These are phyloP conservation scores for Patella vulgata DNA, from an alignment of 1,140 invertebrate genomes.

Conservation along the genomic window DNA sequence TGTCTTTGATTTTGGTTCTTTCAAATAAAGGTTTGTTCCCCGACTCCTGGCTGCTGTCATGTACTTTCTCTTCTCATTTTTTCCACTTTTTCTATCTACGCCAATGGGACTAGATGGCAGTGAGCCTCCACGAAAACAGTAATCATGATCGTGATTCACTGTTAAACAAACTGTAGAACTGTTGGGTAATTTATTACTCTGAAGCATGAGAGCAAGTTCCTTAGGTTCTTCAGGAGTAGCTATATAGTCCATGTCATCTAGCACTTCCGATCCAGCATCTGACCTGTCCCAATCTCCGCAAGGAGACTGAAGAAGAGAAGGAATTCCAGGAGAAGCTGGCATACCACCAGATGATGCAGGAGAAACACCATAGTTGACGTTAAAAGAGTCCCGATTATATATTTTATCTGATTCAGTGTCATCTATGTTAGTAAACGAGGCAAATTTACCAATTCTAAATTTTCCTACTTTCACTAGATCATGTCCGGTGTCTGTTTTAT, in stretches of 20 bases:
- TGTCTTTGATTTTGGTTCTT: constrained; percentile 22
- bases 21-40: background rate
- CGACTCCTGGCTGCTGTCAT: background rate
- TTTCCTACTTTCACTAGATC: constrained; percentile 52
- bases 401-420: constrained; percentile 16
- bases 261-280: constrained; percentile 35
- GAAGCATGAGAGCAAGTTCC: background rate
- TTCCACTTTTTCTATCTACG: constrained; percentile 2
- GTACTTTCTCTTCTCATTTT: constrained; percentile 20
- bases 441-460: constrained; percentile 58
- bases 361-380: constrained; percentile 5
- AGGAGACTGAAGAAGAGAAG: constrained; percentile 32
- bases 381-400: constrained; percentile 18
- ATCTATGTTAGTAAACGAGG: constrained; percentile 43
- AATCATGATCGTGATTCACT: constrained; percentile 59
- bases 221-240: constrained; percentile 3
- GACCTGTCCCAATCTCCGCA: constrained; percentile 39
- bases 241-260: constrained; percentile 20
- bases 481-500: background rate
- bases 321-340: constrained; percentile 19
- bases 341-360: constrained; percentile 17
- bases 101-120: constrained; percentile 4
- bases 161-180: background rate
- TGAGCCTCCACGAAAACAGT: constrained; percentile 36
- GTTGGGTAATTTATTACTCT: constrained; percentile 2